These are phyloP conservation scores for Micromesistius poutassou DNA, from an alignment of 2,797 vertebrate species.

Conservation along the genomic window DNA sequence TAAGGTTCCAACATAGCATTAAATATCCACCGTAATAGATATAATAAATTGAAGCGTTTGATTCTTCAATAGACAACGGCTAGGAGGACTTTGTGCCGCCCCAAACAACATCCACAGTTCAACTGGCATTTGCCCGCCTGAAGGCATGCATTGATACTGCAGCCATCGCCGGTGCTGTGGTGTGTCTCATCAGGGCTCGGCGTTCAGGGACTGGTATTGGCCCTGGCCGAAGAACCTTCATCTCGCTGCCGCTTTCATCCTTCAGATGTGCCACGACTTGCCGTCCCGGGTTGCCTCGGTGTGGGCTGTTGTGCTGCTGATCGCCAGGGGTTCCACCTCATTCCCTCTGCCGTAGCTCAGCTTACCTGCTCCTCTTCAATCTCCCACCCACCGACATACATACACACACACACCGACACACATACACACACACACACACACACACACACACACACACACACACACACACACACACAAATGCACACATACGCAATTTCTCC, in stretches of 20 bases:
- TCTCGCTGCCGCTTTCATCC: neutral
- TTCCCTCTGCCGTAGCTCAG: neutral
- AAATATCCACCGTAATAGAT: too few species aligned
- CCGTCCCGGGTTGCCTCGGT: neutral
- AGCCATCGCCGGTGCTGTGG: neutral
- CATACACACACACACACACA: neutral
- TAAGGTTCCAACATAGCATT: too few species aligned
- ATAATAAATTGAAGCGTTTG: too few species aligned
- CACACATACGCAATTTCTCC: slow-evolving; percentile 1
- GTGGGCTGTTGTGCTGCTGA: neutral
- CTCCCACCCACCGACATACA: neutral
- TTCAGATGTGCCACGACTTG: neutral
- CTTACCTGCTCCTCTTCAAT: neutral
- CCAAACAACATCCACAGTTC: neutral
- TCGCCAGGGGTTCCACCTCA: neutral
- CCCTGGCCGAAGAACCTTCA: neutral
- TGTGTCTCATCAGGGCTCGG: neutral
- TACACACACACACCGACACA: slow-evolving; percentile 6
- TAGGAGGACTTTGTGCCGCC: too few species aligned
- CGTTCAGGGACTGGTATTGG: neutral
- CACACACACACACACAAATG: slow-evolving; percentile 8
- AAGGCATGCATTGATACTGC: neutral
- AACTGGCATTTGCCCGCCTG: neutral
- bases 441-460: too few species aligned
- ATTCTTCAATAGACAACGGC: too few species aligned